A percentile compares a stretch with the other conserved stretches of the same genome.
Conservation (phyloP, 2,797 vertebrate genomes). For the Chiloscyllium punctatum region DNA sequence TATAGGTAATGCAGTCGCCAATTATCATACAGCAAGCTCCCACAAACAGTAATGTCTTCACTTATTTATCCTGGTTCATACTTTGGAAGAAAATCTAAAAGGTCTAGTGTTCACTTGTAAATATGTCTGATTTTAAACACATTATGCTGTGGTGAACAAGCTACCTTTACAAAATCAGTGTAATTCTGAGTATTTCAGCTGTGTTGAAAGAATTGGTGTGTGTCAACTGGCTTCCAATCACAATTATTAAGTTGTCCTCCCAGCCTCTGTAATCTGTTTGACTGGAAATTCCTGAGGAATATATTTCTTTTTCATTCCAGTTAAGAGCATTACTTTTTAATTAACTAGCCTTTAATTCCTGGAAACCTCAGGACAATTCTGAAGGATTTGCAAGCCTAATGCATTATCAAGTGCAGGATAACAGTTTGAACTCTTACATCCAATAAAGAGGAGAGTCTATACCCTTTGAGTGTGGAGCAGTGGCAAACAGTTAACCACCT, state of each 20-base stretch:
- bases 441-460: background rate
- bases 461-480: background rate
- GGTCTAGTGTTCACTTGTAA: background rate
- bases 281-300: background rate
- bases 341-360: background rate
- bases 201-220: background rate
- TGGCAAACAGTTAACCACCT: background rate
- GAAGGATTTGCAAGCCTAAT: background rate
- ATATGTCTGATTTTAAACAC: background rate
- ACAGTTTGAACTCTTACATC: background rate
- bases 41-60: background rate
- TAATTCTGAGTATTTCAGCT: background rate
- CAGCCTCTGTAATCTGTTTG: background rate
- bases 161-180: background rate
- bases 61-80: background rate
- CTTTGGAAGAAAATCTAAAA: background rate
- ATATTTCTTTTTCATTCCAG: background rate
- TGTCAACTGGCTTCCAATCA: background rate
- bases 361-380: background rate
- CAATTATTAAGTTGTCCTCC: background rate
- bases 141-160: background rate
- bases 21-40: background rate
- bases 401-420: background rate
- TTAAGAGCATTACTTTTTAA: background rate
- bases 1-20: background rate